phyloP scores from a whole-genome alignment of 2,113 vertebrate genomes.

The Labrus mixtus region DNA sequence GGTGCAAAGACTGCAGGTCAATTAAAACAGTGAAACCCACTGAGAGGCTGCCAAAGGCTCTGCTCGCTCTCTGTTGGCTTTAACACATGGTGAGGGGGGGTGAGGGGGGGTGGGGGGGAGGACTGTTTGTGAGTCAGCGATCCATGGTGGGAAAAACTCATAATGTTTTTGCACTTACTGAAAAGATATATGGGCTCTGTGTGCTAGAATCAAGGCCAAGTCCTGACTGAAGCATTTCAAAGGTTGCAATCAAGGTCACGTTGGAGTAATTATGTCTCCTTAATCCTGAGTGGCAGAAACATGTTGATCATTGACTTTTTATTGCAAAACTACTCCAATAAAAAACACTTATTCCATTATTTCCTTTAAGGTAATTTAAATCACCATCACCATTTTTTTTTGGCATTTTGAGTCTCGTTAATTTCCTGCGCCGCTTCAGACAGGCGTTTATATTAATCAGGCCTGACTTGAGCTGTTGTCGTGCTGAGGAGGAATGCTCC shows the following conservation, averaged over 20 bases:
- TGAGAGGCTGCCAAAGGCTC: slow-evolving; percentile 45
- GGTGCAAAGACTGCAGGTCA: slow-evolving; percentile 47
- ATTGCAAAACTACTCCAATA: not conserved
- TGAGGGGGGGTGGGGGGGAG: too few species aligned
- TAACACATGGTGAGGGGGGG: slow-evolving; percentile 17
- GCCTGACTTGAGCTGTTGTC: slow-evolving; percentile 66
- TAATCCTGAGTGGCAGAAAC: slow-evolving; percentile 33
- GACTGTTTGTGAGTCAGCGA: slow-evolving; percentile 35
- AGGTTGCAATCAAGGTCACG: slow-evolving; percentile 23
- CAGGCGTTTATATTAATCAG: slow-evolving; percentile 62
- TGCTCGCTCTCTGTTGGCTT: slow-evolving; percentile 10
- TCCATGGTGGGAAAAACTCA: slow-evolving; percentile 44
- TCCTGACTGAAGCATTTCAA: slow-evolving; percentile 6
- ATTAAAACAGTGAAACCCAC: slow-evolving; percentile 39
- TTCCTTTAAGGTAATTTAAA: not conserved
- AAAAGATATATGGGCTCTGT: slow-evolving; percentile 42
- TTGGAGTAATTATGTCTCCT: slow-evolving; percentile 18
- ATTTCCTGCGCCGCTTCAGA: slow-evolving; percentile 47
- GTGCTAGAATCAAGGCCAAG: slow-evolving; percentile 38
- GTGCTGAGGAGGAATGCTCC: slow-evolving; percentile 70
- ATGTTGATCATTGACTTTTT: slow-evolving; percentile 18
- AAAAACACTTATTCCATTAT: slow-evolving; percentile 13
- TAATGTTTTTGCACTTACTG: slow-evolving; percentile 39
- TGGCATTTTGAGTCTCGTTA: slow-evolving; percentile 23
- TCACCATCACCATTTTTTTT: slow-evolving; percentile 4